Conservation (phyloP, 2,113 vertebrate species). For the Entomyzon cyanotis region DNA sequence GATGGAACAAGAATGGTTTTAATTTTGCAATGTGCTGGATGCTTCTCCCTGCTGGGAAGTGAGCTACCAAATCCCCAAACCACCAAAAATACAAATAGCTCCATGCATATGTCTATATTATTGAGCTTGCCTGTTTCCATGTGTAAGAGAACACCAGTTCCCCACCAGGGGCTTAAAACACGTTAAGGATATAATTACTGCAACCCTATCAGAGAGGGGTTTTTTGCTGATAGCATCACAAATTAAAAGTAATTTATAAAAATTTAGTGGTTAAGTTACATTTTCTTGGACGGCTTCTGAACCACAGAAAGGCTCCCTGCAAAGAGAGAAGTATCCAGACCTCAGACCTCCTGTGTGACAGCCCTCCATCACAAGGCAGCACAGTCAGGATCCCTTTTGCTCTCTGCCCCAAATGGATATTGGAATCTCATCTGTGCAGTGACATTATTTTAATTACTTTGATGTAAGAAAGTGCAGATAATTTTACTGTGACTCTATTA, state of each 20-base stretch:
- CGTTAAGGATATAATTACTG: background rate
- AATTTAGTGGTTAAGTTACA: background rate
- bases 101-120: background rate
- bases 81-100: background rate
- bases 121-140: background rate
- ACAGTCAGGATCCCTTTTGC: background rate
- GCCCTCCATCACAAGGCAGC: background rate
- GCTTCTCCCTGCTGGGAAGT: background rate
- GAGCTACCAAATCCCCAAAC: background rate
- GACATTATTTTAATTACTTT: background rate
- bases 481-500: background rate
- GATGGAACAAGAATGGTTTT: background rate
- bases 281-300: slow-evolving; percentile 21
- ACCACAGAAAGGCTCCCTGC: background rate
- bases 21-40: background rate
- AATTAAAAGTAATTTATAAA: slow-evolving; percentile 30
- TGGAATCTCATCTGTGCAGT: background rate
- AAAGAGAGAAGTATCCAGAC: background rate
- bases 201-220: background rate
- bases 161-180: background rate
- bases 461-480: background rate
- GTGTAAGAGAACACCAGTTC: background rate
- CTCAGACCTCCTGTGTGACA: background rate
- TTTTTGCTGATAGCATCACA: background rate
- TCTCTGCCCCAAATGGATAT: background rate